phyloP scores from a whole-genome alignment of 2,113 vertebrate species.

The Trogon surrucura region DNA sequence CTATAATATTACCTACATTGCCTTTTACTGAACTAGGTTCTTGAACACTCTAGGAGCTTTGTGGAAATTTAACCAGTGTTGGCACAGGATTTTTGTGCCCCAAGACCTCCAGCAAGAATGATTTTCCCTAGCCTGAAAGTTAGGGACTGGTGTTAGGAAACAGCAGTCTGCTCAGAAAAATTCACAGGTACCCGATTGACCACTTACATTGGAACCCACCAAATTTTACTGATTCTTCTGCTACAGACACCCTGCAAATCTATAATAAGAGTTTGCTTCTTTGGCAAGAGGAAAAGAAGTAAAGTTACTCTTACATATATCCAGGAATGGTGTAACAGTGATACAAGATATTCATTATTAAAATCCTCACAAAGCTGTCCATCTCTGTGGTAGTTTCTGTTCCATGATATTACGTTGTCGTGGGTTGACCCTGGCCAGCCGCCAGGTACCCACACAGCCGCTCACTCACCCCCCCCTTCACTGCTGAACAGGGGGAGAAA shows the following conservation, averaged over 20 bases:
- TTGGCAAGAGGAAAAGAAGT: conserved; percentile 23
- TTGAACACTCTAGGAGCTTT: conserved; percentile 63
- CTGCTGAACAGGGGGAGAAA: too few species aligned
- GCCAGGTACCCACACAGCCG: too few species aligned
- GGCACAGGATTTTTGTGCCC: conserved; percentile 74
- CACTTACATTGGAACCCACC: conserved; percentile 50
- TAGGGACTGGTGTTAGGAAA: neutral
- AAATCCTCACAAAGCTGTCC: conserved; percentile 57
- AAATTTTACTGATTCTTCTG: conserved; percentile 51
- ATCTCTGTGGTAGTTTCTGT: conserved; percentile 32
- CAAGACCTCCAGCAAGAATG: conserved; percentile 14
- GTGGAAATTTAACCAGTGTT: conserved; percentile 52
- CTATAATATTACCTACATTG: conserved; percentile 63
- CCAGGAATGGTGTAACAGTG: conserved; percentile 29
- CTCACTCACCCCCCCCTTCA: too few species aligned
- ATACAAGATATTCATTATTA: conserved; percentile 65
- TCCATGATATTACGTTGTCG: conserved; percentile 40
- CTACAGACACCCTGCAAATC: neutral
- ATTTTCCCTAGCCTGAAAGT: neutral
- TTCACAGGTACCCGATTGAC: conserved; percentile 7
- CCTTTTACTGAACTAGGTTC: conserved; percentile 56
- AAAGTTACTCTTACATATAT: conserved; percentile 53
- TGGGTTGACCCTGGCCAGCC: too few species aligned
- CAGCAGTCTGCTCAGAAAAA: neutral
- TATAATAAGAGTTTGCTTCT: conserved; percentile 25